Conservation (phyloP, 1,140 invertebrate genomes). For the Tenebrio molitor region DNA sequence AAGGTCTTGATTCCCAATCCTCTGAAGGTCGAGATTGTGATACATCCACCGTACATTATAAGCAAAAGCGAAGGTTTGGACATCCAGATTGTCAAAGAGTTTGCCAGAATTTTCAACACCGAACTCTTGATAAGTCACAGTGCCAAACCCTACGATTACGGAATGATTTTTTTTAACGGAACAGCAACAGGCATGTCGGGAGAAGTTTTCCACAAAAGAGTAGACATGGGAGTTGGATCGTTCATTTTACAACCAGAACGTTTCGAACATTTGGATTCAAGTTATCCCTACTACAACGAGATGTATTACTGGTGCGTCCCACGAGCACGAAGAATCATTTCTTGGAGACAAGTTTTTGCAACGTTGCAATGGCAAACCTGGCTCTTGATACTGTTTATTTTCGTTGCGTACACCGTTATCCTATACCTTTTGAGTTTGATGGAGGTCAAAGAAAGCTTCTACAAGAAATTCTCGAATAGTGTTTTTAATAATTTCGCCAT, state of each 20-base stretch:
- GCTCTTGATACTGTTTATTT: background rate
- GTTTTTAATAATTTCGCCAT: background rate
- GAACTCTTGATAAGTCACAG: background rate
- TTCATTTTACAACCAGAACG: background rate
- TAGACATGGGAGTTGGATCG: slow-evolving; percentile 16
- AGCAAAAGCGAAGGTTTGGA: background rate
- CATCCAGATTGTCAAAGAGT: background rate
- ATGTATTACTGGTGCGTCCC: slow-evolving; percentile 11
- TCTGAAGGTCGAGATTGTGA: slow-evolving; percentile 15
- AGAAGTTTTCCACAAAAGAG: background rate
- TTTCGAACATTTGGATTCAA: slow-evolving; percentile 11
- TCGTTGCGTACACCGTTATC: background rate
- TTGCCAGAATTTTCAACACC: background rate
- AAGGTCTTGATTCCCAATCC: slow-evolving; percentile 1
- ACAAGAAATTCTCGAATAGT: background rate
- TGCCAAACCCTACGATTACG: background rate
- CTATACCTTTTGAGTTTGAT: slow-evolving; percentile 1
- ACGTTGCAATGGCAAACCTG: slow-evolving; percentile 25
- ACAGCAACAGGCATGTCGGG: background rate
- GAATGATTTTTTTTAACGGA: background rate
- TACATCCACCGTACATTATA: slow-evolving; percentile 18
- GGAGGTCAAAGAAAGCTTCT: slow-evolving; percentile 7
- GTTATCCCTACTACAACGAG: slow-evolving; percentile 21
- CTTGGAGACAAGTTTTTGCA: slow-evolving; percentile 26
- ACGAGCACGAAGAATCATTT: background rate